Percentiles rank a stretch among this genome's conserved stretches.
phyloP scores from a whole-genome alignment of 2,797 vertebrate species.

The Pogoniulus pusillus region DNA sequence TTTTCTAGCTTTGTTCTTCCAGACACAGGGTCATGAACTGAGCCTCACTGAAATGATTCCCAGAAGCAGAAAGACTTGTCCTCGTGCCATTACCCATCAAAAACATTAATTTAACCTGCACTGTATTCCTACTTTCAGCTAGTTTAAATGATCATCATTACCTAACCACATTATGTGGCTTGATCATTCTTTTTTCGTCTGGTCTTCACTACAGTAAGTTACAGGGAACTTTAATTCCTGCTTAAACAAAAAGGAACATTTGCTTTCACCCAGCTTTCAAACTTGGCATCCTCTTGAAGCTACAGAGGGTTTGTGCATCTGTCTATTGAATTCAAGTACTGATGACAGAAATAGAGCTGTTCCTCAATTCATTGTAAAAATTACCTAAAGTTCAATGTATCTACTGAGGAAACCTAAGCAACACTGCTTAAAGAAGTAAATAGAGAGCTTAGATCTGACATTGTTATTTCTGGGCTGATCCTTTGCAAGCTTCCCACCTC shows the following conservation, averaged over 20 bases:
- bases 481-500: background rate
- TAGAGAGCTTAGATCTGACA: background rate
- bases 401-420: background rate
- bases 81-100: background rate
- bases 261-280: background rate
- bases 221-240: background rate
- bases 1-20: background rate
- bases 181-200: background rate
- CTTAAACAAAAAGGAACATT: background rate
- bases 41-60: background rate
- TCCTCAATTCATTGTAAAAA: background rate
- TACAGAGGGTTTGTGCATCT: background rate
- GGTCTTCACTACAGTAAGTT: background rate
- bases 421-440: background rate
- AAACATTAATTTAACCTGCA: background rate
- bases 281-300: background rate
- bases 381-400: background rate
- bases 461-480: background rate
- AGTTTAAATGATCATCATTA: background rate
- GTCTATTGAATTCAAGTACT: background rate
- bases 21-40: background rate
- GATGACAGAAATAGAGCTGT: background rate
- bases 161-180: background rate
- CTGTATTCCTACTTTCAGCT: background rate
- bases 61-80: background rate